Percentiles rank a stretch among this genome's conserved stretches.
phyloP scores from a whole-genome alignment of 2,888 invertebrate genomes.

The Lasioglossum calceatum region DNA sequence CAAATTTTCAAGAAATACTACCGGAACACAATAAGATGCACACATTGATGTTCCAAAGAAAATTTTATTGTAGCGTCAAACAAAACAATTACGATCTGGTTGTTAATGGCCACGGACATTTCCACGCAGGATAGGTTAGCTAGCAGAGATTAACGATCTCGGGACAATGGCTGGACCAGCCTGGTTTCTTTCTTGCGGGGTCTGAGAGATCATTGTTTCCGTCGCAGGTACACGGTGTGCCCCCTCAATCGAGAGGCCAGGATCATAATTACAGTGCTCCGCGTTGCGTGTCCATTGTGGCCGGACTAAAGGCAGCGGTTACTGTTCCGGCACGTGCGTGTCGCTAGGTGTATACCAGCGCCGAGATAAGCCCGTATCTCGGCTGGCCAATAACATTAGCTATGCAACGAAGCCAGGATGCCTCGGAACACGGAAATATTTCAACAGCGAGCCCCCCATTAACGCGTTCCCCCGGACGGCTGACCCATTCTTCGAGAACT shows the following conservation, averaged over 20 bases:
- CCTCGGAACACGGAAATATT: slow-evolving; percentile 33
- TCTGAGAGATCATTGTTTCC: slow-evolving; percentile 9
- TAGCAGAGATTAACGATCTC: neutral
- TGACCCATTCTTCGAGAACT: neutral
- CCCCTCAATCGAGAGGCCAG: slow-evolving; percentile 8
- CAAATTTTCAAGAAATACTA: neutral
- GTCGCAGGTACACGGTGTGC: neutral
- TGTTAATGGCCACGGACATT: neutral
- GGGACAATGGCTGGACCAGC: neutral
- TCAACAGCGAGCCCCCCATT: slow-evolving; percentile 32
- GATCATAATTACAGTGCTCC: slow-evolving; percentile 33
- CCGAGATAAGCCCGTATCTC: slow-evolving; percentile 51
- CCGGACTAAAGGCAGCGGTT: slow-evolving; percentile 37
- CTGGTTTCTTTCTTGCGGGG: neutral
- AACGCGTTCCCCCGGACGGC: slow-evolving; percentile 20
- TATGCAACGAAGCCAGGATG: slow-evolving; percentile 26
- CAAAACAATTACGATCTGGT: neutral
- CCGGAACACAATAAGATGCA: neutral
- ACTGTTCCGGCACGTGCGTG: slow-evolving; percentile 48
- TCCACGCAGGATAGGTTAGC: neutral
- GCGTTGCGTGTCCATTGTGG: slow-evolving; percentile 44
- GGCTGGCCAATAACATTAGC: slow-evolving; percentile 52
- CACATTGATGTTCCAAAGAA: neutral
- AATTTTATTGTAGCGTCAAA: neutral
- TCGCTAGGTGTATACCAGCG: slow-evolving; percentile 37